Evolutionary conservation across 2,797 vertebrate species (phyloP), one percentile per base, ranked within the genome.

Genomic region (Orientallactaga sibirica): DNA sequence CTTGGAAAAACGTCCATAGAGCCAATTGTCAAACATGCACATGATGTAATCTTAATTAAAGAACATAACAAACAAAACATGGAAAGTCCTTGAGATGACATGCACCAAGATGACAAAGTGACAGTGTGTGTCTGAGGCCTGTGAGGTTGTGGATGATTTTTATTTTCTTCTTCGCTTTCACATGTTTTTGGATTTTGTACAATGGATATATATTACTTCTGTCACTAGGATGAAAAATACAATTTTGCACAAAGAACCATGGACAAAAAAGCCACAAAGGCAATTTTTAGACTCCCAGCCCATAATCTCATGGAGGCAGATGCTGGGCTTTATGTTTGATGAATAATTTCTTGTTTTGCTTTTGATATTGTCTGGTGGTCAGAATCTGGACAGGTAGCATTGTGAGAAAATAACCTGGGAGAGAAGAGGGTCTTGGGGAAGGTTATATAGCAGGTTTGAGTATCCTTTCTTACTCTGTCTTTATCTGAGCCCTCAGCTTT

Each of bases 191-290:
- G 48, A 90, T 83, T 97, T 94, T 58, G 71, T 85, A 55, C 33
- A 88, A 91, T 94, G 90, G 94, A 95, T 94, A 95, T 83, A 66
- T 91, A 95, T 96, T 74, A 77, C 41, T 87, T 93, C 78, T 93
- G 86, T 88, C 71, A 90, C 64, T 76, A 86, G 22, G 55, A 95
- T 95, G 86, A 88, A 96, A 95, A 95, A 25, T 18, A 90, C 70
- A 93, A 78, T 95, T 96, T 96, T 93, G 80, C n/a, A 77, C 33
- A 84, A 97, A 73, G 76, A 92, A 81, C 80, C 48, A 24, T 1
- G 11, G 62, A 84, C 80, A 11, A 85, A 82, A 89, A 88, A 68
- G 22, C 8, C 71, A 88, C 24, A 55, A 77, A 92, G 43, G 61
- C 64, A 83, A 81, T 74, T 91, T 96, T 92, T 88, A 92, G 73